Evolutionary conservation across 2,888 invertebrate species (phyloP).

Genomic region (Tenthredo amoena): DNA sequence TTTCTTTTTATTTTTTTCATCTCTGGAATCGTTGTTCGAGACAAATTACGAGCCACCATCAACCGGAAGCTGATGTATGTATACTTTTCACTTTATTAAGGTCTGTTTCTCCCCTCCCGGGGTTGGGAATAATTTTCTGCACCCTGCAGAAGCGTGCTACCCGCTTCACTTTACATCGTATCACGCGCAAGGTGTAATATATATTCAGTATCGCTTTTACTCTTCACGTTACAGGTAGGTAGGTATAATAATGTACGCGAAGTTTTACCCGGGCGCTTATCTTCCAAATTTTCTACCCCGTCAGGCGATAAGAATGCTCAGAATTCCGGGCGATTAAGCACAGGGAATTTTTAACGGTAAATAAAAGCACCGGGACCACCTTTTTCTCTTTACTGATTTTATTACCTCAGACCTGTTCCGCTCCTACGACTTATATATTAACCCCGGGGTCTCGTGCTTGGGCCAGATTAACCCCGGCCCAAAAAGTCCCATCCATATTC

Average conservation of each 20-base stretch:
- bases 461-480: conserved; percentile 31
- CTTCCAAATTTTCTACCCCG: conserved; percentile 34
- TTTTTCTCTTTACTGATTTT: not conserved
- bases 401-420: not conserved
- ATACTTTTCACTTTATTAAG: conserved; percentile 11
- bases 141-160: not conserved
- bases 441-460: not conserved
- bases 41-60: not conserved
- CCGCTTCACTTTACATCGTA: conserved; percentile 12
- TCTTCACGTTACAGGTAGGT: not conserved
- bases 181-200: conserved; percentile 8
- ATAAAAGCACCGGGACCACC: not conserved
- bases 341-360: conserved; percentile 27
- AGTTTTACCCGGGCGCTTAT: conserved; percentile 5
- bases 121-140: not conserved
- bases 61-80: not conserved
- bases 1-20: not conserved
- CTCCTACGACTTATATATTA: not conserved
- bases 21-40: not conserved
- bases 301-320: conserved; percentile 28
- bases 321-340: conserved; percentile 41
- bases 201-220: conserved; percentile 2
- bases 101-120: not conserved
- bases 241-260: not conserved
- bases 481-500: conserved; percentile 43